Conservation (phyloP, 1,140 invertebrate genomes). For the Bombus superbus region DNA sequence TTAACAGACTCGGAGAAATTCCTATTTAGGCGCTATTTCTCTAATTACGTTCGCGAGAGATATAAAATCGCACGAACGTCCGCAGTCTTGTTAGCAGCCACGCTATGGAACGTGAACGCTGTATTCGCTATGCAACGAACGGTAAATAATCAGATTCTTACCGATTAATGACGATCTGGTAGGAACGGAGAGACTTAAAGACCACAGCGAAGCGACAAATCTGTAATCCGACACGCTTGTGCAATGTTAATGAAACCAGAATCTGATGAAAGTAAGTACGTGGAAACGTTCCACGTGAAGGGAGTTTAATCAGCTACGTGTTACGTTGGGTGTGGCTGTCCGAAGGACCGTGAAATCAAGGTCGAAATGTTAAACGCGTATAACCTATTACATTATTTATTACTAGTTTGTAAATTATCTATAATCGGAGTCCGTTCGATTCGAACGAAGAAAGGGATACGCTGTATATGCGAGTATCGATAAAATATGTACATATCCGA, state of each 20-base stretch:
- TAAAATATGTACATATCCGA: no score
- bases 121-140: background rate
- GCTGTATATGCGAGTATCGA: no score
- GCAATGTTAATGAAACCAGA: conserved; percentile 29
- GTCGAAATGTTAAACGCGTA: background rate
- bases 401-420: no score
- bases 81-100: no score
- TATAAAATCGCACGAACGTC: no score
- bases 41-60: no score
- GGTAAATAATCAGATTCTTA: background rate
- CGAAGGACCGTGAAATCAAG: conserved; percentile 17
- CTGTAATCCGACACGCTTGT: conserved; percentile 29
- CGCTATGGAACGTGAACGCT: background rate
- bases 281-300: conserved; percentile 33
- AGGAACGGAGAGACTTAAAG: conserved; percentile 4
- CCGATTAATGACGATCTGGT: background rate
- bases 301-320: conserved; percentile 33
- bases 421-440: no score
- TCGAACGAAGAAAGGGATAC: no score
- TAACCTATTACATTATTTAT: no score
- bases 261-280: conserved; percentile 17
- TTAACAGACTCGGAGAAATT: no score
- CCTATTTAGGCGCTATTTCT: no score
- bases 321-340: conserved; percentile 17
- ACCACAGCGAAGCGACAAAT: conserved; percentile 29